Evolutionary conservation across 2,113 vertebrate genomes (phyloP).

Genomic region (Pterocles burchelli): DNA sequence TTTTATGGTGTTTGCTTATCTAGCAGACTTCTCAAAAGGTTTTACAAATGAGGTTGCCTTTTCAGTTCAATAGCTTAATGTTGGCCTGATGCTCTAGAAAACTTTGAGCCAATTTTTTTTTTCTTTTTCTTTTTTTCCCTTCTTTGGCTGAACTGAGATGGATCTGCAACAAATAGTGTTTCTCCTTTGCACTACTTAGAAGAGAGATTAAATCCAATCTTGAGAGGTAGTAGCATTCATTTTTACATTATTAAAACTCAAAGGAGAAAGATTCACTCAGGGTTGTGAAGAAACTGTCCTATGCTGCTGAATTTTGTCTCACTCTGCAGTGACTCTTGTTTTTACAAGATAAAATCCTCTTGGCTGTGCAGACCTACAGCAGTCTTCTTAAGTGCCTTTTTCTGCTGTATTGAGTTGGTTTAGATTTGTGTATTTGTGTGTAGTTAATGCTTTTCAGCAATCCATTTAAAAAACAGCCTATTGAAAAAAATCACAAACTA

Average conservation of each 20-base stretch:
- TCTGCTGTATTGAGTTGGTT: not conserved
- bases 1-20: not conserved
- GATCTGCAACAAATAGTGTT: not conserved
- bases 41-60: not conserved
- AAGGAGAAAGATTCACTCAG: not conserved
- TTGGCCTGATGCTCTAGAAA: not conserved
- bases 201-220: not conserved
- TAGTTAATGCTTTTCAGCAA: not conserved
- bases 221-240: not conserved
- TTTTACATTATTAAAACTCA: not conserved
- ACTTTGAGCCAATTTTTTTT: not conserved
- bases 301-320: not conserved
- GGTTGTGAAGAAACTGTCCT: not conserved
- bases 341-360: not conserved
- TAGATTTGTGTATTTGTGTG: not conserved
- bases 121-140: accelerated
- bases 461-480: not conserved
- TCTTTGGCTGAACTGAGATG: not conserved
- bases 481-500: not conserved
- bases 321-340: not conserved
- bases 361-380: not conserved
- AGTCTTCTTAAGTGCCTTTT: not conserved
- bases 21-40: not conserved
- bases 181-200: not conserved
- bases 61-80: not conserved